A percentile compares a stretch with the other conserved stretches of the same genome.
Evolutionary conservation across 1,140 invertebrate species (phyloP).

Genomic region (Drosophila varians): DNA sequence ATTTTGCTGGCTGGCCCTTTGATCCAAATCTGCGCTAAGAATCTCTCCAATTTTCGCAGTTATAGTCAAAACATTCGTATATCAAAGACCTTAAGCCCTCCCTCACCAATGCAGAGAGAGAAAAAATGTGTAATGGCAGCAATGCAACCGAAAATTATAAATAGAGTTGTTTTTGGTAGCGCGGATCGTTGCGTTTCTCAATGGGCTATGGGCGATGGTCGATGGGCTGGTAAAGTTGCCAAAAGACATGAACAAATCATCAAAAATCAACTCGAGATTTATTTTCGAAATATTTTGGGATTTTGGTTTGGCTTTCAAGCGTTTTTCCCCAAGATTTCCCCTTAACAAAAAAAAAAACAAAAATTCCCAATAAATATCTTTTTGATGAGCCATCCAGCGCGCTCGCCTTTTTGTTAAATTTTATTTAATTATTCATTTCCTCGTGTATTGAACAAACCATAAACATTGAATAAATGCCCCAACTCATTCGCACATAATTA

Average conservation of each 20-base stretch:
- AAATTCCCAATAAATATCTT: slow-evolving; percentile 15
- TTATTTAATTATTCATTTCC: slow-evolving; percentile 27
- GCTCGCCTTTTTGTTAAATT: not conserved
- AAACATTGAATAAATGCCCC: too few relatives aligned
- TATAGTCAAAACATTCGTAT: slow-evolving; percentile 17
- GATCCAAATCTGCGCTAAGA: not conserved
- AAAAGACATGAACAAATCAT: slow-evolving; percentile 51
- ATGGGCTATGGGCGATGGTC: too few relatives aligned
- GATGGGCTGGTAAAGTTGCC: slow-evolving; percentile 35
- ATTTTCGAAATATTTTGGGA: too few relatives aligned
- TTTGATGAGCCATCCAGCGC: not conserved
- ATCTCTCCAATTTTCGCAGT: slow-evolving; percentile 16
- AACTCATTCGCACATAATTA: slow-evolving; percentile 26
- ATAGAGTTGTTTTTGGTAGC: slow-evolving; percentile 28
- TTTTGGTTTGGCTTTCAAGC: not conserved
- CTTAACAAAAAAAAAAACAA: not conserved
- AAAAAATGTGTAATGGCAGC: too few relatives aligned
- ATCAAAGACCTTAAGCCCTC: slow-evolving; percentile 20
- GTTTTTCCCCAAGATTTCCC: not conserved
- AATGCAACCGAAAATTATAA: slow-evolving; percentile 34
- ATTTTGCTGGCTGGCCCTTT: too few relatives aligned
- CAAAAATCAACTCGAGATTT: too few relatives aligned
- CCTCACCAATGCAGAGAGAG: not conserved
- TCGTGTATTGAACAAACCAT: slow-evolving; percentile 33
- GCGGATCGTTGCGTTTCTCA: slow-evolving; percentile 24